Evolutionary conservation across 1,140 invertebrate species (phyloP), one percentile per base, ranked within the genome.

Genomic region (Galleria mellonella): DNA sequence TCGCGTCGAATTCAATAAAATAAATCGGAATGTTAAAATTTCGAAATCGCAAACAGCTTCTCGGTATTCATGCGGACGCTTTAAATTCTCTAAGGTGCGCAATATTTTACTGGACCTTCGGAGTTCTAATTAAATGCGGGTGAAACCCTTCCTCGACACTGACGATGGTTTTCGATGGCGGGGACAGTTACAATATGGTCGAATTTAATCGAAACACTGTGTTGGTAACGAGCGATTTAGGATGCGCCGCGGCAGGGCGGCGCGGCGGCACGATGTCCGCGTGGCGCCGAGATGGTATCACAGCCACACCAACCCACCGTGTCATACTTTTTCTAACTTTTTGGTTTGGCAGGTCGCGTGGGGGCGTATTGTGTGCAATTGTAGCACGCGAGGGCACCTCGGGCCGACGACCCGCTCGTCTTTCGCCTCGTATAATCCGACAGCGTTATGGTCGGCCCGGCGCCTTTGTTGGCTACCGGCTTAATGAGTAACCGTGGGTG

Each of bases 401-500:
- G 48, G 75, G 74, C 61, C 73, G 70, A 71, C 73, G 75, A 79
- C 75, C 73, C 59, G 63, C 47, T 55, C 47, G 53, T 55, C 49
- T 60, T 53, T 51, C 62, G 49, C 62, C 52, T 51, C 62, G 60
- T 58, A 70, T 81, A 83, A 83, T 82, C 79, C 66, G 76, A 83
- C 79, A 78, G 67, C 64, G 68, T 81, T 83, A 79, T 72, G 72
- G 65, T 59, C 68, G 65, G 61, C 68, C 69, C 72, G 74, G 65
- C 76, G 73, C 76, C 73, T 83, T 81, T 81, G 75, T 77, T 66
- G 66, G 66, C 79, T 79, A 79, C 73, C 79, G 69, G 68, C 75
- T 75, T 81, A 79, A 78, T 82, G 77, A 76, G 70, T 64, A 61
- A 51, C 71, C 72, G 78, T 81, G 81, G 81, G 81, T 79, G 74